Evolutionary conservation across 2,797 vertebrate genomes (phyloP).

Genomic region (Agapornis canus): DNA sequence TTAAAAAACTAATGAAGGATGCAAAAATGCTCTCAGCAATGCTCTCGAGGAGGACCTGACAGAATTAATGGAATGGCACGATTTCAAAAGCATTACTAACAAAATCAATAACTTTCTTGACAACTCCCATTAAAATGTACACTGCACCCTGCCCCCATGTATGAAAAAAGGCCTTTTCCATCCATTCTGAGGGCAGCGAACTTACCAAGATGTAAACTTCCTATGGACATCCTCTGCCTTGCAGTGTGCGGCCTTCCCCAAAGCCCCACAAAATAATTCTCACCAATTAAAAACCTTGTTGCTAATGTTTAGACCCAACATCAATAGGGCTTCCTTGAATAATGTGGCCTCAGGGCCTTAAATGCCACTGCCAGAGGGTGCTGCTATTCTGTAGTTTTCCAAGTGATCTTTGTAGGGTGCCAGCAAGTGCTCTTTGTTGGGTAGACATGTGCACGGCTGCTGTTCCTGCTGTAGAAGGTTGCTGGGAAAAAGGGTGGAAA

Average conservation of each 20-base stretch:
- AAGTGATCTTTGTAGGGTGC: not conserved
- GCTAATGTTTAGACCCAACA: not conserved
- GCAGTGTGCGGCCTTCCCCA: not conserved
- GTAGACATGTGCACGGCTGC: not conserved
- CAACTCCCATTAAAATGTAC: conserved; percentile 60
- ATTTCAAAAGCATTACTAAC: conserved; percentile 67
- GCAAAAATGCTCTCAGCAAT: conserved; percentile 27
- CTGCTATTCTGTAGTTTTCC: not conserved
- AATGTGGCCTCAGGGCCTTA: fast-evolving
- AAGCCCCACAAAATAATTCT: not conserved
- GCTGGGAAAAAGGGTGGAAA: not conserved
- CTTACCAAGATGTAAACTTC: not conserved
- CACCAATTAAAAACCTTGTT: not conserved
- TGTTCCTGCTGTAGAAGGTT: not conserved
- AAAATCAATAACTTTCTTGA: conserved; percentile 69
- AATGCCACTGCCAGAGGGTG: not conserved
- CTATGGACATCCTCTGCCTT: not conserved
- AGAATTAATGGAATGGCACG: conserved; percentile 59
- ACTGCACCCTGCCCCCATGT: not conserved
- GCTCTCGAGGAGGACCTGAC: conserved; percentile 21
- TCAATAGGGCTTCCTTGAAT: not conserved
- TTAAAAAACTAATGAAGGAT: conserved; percentile 54
- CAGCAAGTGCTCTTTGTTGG: not conserved
- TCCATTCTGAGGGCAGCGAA: conserved; percentile 35
- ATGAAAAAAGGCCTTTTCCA: conserved; percentile 30